These are phyloP conservation scores for Tetranychus cinnabarinus DNA, from an alignment of 1,140 invertebrate genomes.

Conservation along the genomic window DNA sequence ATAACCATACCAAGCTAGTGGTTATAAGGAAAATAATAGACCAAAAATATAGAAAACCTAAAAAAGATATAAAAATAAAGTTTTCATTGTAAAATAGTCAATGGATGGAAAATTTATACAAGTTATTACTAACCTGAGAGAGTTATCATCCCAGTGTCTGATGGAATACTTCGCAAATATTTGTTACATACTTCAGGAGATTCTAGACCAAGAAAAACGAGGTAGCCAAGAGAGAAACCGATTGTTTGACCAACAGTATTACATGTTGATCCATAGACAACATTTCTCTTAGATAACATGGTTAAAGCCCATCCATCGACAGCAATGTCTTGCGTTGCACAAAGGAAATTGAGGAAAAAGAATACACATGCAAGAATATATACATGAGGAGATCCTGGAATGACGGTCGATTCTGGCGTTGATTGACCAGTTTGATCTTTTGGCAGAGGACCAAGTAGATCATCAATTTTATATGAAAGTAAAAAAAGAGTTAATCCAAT, in stretches of 20 bases:
- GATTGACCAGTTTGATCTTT: not conserved
- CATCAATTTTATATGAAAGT: constrained; percentile 30
- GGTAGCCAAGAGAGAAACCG: constrained; percentile 91
- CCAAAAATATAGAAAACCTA: constrained; percentile 86
- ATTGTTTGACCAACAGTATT: constrained; percentile 95
- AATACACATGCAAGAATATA: constrained; percentile 57
- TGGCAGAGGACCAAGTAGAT: not conserved
- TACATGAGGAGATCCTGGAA: constrained; percentile 42
- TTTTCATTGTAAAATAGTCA: not conserved
- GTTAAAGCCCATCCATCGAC: constrained; percentile 99
- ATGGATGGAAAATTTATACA: not conserved
- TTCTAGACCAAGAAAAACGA: constrained; percentile 89
- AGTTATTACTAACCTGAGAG: constrained; percentile 35
- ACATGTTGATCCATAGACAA: constrained; percentile 96
- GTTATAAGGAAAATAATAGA: constrained; percentile 67
- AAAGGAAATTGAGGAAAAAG: constrained; percentile 77
- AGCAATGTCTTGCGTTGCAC: constrained; percentile 96
- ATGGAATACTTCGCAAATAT: constrained; percentile 52
- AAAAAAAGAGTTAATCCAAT: constrained; percentile 52
- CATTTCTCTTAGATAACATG: constrained; percentile 81
- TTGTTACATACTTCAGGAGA: constrained; percentile 85
- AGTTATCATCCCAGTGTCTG: constrained; percentile 50
- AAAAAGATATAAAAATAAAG: not conserved
- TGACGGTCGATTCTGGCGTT: not conserved
- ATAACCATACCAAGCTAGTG: constrained; percentile 65